These are phyloP conservation scores for Physocephala rufipes DNA, from an alignment of 2,888 invertebrate genomes.

Conservation along the genomic window DNA sequence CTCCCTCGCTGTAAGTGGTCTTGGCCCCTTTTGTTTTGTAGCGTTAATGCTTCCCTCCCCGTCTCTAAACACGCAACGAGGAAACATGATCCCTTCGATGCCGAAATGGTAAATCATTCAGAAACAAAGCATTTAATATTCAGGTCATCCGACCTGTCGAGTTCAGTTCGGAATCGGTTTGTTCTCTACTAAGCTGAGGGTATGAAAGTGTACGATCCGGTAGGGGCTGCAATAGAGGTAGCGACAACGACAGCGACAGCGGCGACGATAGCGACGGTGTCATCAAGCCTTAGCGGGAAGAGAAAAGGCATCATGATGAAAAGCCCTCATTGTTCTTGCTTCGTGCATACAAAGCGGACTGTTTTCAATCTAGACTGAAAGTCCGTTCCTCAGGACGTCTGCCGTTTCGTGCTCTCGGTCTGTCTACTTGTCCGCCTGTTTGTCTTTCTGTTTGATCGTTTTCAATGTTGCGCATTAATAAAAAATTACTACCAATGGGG, in stretches of 20 bases:
- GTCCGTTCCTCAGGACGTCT: slow-evolving; percentile 4
- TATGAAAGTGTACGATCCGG: not conserved
- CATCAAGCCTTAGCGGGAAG: too few relatives aligned
- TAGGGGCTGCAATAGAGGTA: not conserved
- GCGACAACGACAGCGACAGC: not conserved
- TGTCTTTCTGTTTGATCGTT: too few relatives aligned
- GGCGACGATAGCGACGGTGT: slow-evolving; percentile 2
- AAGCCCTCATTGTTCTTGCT: slow-evolving; percentile 23
- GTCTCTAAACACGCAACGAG: too few relatives aligned
- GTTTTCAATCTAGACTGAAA: slow-evolving; percentile 6
- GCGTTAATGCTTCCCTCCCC: too few relatives aligned
- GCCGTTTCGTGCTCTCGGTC: not conserved
- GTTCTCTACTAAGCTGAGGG: not conserved
- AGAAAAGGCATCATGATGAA: slow-evolving; percentile 8
- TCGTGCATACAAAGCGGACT: slow-evolving; percentile 22
- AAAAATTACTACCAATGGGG: not conserved
- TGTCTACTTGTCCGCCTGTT: not conserved
- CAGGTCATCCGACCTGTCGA: slow-evolving; percentile 30
- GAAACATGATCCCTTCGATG: not conserved
- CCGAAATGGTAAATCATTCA: slow-evolving; percentile 28
- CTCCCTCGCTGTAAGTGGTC: too few relatives aligned
- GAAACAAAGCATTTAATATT: slow-evolving; percentile 27
- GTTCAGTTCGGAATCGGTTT: slow-evolving; percentile 5
- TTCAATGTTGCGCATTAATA: not conserved
- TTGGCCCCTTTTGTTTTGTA: too few relatives aligned